Percentiles rank a stretch among this genome's conserved stretches.
Conservation (phyloP, 1,140 invertebrate species). For the Octopus bimaculoides region DNA sequence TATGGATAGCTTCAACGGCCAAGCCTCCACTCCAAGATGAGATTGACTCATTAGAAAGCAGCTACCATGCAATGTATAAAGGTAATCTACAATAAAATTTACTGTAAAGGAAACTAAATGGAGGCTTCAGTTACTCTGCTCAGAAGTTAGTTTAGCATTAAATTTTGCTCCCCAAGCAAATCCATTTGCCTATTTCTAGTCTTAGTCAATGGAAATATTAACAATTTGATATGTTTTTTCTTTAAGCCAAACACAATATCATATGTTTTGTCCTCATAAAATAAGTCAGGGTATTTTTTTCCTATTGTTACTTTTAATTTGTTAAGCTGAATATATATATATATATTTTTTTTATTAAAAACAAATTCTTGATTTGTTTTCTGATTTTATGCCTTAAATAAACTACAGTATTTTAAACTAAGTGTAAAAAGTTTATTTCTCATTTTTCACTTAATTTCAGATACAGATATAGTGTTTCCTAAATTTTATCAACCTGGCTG, state of each 20-base stretch:
- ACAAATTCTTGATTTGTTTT: no score
- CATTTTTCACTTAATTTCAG: constrained; percentile 22
- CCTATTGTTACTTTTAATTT: no score
- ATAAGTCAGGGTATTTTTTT: no score
- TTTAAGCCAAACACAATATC: no score
- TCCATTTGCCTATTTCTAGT: not conserved
- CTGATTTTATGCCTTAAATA: no score
- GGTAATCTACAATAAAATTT: constrained; percentile 58
- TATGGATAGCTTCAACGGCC: constrained; percentile 90
- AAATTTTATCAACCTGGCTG: constrained; percentile 77
- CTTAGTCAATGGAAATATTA: no score
- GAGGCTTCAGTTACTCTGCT: not conserved
- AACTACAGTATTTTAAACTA: no score
- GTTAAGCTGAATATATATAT: no score
- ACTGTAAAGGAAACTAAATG: not conserved
- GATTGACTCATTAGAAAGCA: constrained; percentile 70
- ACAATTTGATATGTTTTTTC: no score
- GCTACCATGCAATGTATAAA: constrained; percentile 69
- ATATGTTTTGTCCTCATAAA: no score
- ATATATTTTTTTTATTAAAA: no score
- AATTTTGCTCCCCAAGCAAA: not conserved
- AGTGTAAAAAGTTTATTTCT: no score
- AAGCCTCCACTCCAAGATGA: constrained; percentile 72
- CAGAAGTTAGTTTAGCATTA: not conserved
- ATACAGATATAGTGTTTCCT: constrained; percentile 40